Conservation (phyloP, 2,797 vertebrate species). For the Urocyon cinereoargenteus region DNA sequence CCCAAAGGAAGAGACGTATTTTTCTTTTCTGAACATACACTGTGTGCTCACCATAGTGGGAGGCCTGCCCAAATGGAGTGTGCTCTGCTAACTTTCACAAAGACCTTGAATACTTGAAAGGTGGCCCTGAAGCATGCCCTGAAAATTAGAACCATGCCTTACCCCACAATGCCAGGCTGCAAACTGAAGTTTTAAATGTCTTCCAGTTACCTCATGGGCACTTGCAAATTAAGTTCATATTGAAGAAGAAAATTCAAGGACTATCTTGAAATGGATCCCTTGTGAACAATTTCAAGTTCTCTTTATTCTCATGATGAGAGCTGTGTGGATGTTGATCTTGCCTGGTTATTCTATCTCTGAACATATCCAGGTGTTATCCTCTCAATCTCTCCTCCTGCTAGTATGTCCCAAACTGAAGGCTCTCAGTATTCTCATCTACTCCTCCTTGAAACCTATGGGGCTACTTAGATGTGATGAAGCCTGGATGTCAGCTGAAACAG, state of each 20-base stretch:
- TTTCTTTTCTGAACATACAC: background rate
- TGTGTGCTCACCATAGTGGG: background rate
- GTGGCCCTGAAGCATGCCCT: background rate
- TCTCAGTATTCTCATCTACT: background rate
- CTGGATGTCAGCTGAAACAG: background rate
- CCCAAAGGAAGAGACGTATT: background rate
- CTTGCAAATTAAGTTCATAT: background rate
- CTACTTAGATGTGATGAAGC: background rate
- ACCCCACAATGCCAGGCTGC: background rate
- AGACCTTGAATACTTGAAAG: background rate
- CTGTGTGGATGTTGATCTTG: background rate
- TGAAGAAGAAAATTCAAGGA: background rate
- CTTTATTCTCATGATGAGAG: background rate
- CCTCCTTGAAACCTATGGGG: background rate
- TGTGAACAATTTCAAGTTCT: background rate
- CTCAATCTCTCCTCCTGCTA: background rate
- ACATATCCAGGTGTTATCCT: background rate
- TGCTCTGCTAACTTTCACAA: background rate
- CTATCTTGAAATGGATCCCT: background rate
- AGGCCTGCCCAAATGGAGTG: background rate
- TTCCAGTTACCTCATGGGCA: background rate
- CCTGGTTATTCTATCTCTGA: background rate
- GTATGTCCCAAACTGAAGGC: background rate
- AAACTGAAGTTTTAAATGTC: background rate
- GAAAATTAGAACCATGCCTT: background rate